Percentiles rank a stretch among this genome's conserved stretches.
These are phyloP conservation scores for Mesoligia furuncula DNA, from an alignment of 2,888 invertebrate species.

Conservation along the genomic window DNA sequence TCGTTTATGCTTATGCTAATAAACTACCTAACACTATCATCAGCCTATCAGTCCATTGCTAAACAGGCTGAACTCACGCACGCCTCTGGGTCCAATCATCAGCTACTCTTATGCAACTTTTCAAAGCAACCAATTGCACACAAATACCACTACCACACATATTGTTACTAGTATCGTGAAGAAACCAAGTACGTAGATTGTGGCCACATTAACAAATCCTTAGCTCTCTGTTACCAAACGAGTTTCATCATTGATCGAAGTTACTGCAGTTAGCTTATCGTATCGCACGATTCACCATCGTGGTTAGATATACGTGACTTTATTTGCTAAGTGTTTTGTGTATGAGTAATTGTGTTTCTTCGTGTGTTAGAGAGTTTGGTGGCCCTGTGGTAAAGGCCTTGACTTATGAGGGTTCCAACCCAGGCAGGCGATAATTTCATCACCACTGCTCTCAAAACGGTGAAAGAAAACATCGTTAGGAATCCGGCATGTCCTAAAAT, in stretches of 20 bases:
- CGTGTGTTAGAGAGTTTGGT: background rate
- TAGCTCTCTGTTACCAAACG: constrained; percentile 37
- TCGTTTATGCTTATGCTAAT: background rate
- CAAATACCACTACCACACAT: constrained; percentile 2
- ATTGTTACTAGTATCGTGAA: constrained; percentile 36
- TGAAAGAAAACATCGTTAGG: background rate
- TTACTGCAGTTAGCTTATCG: constrained; percentile 26
- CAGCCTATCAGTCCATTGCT: no score
- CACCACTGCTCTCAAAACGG: background rate
- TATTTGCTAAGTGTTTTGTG: background rate
- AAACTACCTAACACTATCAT: background rate
- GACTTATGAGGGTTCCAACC: background rate
- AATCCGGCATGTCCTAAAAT: background rate
- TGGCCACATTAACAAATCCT: constrained; percentile 38
- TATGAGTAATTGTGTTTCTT: background rate
- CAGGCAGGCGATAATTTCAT: background rate
- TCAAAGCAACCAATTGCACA: constrained; percentile 15
- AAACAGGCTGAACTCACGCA: background rate
- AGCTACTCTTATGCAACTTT: background rate
- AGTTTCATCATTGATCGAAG: constrained; percentile 43
- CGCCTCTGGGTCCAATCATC: no score
- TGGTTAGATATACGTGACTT: constrained; percentile 24
- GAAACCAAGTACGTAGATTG: constrained; percentile 39
- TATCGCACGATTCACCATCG: constrained; percentile 28
- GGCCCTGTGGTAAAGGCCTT: background rate